A percentile compares a stretch with the other conserved stretches of the same genome.
These are phyloP conservation scores for Rhogogaster chlorosoma DNA, from an alignment of 2,888 invertebrate species.

Conservation along the genomic window DNA sequence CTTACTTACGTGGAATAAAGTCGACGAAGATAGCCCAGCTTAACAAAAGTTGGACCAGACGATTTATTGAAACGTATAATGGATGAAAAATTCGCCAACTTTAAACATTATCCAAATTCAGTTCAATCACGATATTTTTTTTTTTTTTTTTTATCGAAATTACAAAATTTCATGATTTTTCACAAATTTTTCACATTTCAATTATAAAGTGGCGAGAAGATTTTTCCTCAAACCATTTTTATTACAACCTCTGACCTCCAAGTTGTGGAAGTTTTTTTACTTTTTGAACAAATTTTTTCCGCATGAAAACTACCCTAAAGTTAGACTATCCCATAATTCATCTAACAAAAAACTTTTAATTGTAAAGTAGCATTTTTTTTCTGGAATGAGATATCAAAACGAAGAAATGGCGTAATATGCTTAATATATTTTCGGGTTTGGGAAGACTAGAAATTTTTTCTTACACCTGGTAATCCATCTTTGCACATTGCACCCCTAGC, in stretches of 20 bases:
- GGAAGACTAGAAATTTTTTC: not conserved
- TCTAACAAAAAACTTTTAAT: not conserved
- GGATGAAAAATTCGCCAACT: not conserved
- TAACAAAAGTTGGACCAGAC: not conserved
- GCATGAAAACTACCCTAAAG: not conserved
- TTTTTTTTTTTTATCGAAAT: not conserved
- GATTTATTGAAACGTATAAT: not conserved
- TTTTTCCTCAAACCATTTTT: not conserved
- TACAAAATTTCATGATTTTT: not conserved
- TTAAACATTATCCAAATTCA: not conserved
- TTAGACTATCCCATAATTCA: not conserved
- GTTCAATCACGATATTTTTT: not conserved
- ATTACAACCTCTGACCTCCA: not conserved
- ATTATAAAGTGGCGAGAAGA: not conserved
- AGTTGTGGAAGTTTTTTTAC: not conserved
- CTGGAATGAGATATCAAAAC: not conserved
- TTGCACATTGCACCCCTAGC: not conserved
- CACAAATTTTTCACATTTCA: not conserved
- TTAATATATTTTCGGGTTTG: not conserved
- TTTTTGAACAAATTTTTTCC: no score
- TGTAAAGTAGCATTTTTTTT: not conserved
- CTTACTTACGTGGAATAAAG: not conserved
- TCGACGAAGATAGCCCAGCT: not conserved
- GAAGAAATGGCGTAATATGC: not conserved
- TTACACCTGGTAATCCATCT: not conserved